A percentile compares a stretch with the other conserved stretches of the same genome.
These are phyloP conservation scores for Prochilodus magdalenae DNA, from an alignment of 2,113 vertebrate genomes.

Conservation along the genomic window DNA sequence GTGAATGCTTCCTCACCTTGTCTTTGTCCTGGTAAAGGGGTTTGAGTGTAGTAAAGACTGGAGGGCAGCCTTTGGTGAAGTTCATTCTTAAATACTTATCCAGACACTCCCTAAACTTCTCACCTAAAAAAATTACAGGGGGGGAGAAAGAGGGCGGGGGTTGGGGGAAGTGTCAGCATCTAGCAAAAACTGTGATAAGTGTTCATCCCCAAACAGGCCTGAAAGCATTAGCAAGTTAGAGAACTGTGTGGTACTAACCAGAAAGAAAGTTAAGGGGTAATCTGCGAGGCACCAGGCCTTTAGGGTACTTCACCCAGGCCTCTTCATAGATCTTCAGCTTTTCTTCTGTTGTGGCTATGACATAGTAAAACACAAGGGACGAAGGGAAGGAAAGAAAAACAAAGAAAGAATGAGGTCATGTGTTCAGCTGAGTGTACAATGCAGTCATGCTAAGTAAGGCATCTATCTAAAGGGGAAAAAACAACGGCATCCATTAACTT, in stretches of 20 bases:
- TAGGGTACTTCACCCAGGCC: conserved; percentile 93
- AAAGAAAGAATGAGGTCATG: too few species aligned
- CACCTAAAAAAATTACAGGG: conserved; percentile 82
- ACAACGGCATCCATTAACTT: too few species aligned
- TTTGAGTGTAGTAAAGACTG: conserved; percentile 96
- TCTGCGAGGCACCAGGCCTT: conserved; percentile 91
- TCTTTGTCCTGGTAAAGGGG: conserved; percentile 95
- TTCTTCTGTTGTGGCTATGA: conserved; percentile 87
- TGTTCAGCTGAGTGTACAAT: too few species aligned
- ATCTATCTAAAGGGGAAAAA: too few species aligned
- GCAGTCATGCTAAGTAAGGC: too few species aligned
- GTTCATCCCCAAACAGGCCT: too few species aligned
- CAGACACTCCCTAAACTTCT: conserved; percentile 93
- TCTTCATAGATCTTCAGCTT: conserved; percentile 95
- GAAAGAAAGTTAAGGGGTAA: conserved; percentile 94
- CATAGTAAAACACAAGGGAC: background rate
- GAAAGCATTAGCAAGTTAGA: too few species aligned
- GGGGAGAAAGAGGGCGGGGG: background rate
- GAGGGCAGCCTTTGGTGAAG: conserved; percentile 98
- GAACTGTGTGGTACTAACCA: conserved; percentile 65
- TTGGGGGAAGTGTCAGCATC: background rate
- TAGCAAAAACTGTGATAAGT: too few species aligned
- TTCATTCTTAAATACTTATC: conserved; percentile 97
- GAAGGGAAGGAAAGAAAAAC: too few species aligned
- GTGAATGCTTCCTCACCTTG: conserved; percentile 79